A percentile compares a stretch with the other conserved stretches of the same genome.
Conservation (phyloP, 2,888 invertebrate genomes). For the Adela reaumurella region DNA sequence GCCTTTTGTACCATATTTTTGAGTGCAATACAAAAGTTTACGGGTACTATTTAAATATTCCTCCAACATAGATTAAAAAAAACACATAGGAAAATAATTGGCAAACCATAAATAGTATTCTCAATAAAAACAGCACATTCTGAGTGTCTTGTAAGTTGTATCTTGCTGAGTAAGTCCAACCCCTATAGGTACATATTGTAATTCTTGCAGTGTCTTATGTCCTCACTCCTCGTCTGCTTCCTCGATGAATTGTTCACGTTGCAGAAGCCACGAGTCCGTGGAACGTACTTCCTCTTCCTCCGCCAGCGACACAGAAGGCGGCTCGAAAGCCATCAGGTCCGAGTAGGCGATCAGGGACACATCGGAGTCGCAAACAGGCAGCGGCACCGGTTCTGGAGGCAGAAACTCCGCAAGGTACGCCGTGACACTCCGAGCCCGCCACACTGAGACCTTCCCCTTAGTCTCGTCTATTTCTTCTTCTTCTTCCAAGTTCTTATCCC, state of each 20-base stretch:
- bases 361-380: slow-evolving; percentile 62
- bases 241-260: slow-evolving; percentile 40
- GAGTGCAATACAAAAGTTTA: too few relatives aligned
- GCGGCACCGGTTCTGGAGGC: slow-evolving; percentile 65
- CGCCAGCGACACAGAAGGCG: slow-evolving; percentile 23
- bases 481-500: slow-evolving; percentile 36
- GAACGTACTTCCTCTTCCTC: slow-evolving; percentile 37
- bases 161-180: too few relatives aligned
- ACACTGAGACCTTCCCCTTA: slow-evolving; percentile 51
- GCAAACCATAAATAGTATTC: too few relatives aligned
- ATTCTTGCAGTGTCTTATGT: too few relatives aligned
- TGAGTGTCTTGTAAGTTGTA: too few relatives aligned
- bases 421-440: slow-evolving; percentile 67
- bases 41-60: too few relatives aligned
- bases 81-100: too few relatives aligned
- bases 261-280: slow-evolving; percentile 41
- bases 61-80: too few relatives aligned
- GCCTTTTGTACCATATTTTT: too few relatives aligned
- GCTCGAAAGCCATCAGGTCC: slow-evolving; percentile 41
- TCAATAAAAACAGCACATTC: too few relatives aligned
- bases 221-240: slow-evolving; percentile 21
- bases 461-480: slow-evolving; percentile 37
- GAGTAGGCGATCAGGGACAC: slow-evolving; percentile 47
- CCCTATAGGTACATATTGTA: slow-evolving; percentile 1
- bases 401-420: slow-evolving; percentile 65